A percentile compares a stretch with the other conserved stretches of the same genome.
These are phyloP conservation scores for Arrhopalites spinosus DNA, from an alignment of 2,888 invertebrate species.

Conservation along the genomic window DNA sequence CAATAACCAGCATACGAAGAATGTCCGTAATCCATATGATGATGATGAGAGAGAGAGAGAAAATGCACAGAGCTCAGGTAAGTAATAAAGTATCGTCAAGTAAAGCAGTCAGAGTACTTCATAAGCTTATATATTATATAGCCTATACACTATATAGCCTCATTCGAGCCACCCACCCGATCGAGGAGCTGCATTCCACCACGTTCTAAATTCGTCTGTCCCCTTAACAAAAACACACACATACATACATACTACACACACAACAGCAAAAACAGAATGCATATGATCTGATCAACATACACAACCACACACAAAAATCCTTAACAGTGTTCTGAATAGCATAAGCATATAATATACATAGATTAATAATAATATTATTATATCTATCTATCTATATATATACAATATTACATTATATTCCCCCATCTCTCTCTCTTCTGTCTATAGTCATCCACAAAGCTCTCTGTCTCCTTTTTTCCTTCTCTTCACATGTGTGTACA, in stretches of 20 bases:
- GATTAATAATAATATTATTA: neutral
- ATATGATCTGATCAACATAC: neutral
- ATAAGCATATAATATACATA: neutral
- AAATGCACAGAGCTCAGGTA: neutral
- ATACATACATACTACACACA: neutral
- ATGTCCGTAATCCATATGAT: slow-evolving; percentile 5
- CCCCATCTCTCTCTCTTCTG: neutral
- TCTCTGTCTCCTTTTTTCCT: neutral
- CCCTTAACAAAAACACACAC: slow-evolving; percentile 3
- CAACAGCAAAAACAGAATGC: neutral
- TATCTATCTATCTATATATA: neutral
- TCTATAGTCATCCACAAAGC: too few species aligned
- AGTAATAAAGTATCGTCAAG: neutral
- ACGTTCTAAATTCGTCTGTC: slow-evolving; percentile 4
- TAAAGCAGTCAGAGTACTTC: too few species aligned
- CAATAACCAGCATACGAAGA: neutral
- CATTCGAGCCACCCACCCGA: neutral
- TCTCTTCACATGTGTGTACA: neutral
- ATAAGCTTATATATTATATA: too few species aligned
- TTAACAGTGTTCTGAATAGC: neutral
- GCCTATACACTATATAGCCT: too few species aligned
- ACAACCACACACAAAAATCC: neutral
- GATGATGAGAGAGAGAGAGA: neutral
- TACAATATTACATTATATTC: neutral
- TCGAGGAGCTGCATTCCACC: neutral